phyloP scores from a whole-genome alignment of 2,113 vertebrate genomes.

The Emberiza fucata region DNA sequence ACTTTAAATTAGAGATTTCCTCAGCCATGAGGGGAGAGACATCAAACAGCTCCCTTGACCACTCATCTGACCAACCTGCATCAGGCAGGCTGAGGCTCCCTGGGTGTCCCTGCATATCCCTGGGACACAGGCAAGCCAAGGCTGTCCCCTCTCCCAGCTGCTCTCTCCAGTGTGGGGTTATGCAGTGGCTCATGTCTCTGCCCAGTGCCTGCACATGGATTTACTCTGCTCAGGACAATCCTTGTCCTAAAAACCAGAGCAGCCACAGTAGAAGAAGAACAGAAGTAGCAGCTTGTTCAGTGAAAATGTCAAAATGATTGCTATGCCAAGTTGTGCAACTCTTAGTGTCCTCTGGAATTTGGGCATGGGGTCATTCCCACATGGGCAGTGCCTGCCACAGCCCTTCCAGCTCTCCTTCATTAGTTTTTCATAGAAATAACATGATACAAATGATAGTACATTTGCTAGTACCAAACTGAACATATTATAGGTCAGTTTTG shows the following conservation, averaged over 20 bases:
- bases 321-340: neutral
- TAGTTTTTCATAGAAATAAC: neutral
- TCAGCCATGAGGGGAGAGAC: neutral
- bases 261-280: neutral
- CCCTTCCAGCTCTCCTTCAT: neutral
- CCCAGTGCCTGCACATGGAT: neutral
- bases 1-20: neutral
- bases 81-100: neutral
- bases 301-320: neutral
- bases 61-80: fast-evolving
- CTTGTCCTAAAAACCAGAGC: neutral
- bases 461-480: neutral
- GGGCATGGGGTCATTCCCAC: neutral
- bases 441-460: neutral
- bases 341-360: neutral
- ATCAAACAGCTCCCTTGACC: neutral
- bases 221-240: neutral
- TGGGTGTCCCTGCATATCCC: fast-evolving
- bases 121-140: neutral
- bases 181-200: neutral
- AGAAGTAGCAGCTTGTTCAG: neutral
- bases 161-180: neutral
- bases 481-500: neutral
- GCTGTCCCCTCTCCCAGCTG: neutral
- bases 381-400: neutral